These are phyloP conservation scores for Nasua narica DNA, from an alignment of 2,797 vertebrate genomes.

Conservation along the genomic window DNA sequence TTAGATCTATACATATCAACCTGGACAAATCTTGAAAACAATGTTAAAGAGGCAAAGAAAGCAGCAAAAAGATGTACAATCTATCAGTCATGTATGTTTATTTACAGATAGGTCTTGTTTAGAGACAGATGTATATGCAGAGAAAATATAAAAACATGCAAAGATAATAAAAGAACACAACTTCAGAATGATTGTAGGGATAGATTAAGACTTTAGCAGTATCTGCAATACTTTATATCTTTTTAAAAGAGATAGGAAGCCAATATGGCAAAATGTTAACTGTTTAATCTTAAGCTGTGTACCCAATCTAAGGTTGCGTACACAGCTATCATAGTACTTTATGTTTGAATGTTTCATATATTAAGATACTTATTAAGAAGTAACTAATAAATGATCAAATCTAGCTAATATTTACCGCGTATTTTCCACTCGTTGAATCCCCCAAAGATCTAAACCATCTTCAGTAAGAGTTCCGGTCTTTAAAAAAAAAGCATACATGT, in stretches of 20 bases:
- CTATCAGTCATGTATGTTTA: background rate
- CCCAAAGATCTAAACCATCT: constrained; percentile 97
- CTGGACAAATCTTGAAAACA: constrained; percentile 31
- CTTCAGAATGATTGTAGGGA: background rate
- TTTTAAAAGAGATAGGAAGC: constrained; percentile 5
- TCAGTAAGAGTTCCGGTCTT: constrained; percentile 98
- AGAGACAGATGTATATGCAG: background rate
- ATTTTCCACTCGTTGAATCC: constrained; percentile 92
- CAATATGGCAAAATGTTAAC: background rate
- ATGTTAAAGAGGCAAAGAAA: background rate
- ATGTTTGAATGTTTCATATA: background rate
- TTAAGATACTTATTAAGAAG: constrained; percentile 21
- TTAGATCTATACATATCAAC: background rate
- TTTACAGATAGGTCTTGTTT: background rate
- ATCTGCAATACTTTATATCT: background rate
- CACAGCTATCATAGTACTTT: background rate
- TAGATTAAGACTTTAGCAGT: background rate
- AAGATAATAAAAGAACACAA: background rate
- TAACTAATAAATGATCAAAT: background rate
- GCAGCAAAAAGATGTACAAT: background rate
- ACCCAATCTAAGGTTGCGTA: background rate
- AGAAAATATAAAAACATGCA: constrained; percentile 26
- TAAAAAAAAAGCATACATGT: background rate
- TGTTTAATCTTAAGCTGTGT: background rate
- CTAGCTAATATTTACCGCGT: constrained; percentile 84